phyloP scores from a whole-genome alignment of 2,113 vertebrate species.

The Castor canadensis region DNA sequence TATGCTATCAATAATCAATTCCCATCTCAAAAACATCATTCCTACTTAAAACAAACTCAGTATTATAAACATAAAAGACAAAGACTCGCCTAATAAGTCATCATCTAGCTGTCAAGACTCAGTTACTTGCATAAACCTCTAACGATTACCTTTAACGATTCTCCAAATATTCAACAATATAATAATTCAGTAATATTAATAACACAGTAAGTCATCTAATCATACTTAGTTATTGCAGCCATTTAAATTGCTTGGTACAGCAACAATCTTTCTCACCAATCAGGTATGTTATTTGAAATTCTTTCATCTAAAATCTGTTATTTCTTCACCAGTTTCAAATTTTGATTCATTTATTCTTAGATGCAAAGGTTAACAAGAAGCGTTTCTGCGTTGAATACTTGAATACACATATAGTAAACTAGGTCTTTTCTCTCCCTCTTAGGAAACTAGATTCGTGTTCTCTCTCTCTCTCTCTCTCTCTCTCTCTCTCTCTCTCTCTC shows the following conservation, averaged over 20 bases:
- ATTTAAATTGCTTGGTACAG: conserved; percentile 55
- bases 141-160: conserved; percentile 56
- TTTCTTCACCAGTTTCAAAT: conserved; percentile 52
- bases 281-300: conserved; percentile 43
- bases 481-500: neutral
- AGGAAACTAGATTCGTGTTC: conserved; percentile 19
- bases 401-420: conserved; percentile 24
- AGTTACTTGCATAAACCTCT: conserved; percentile 35
- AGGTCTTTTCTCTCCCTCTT: neutral
- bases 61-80: conserved; percentile 18
- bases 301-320: conserved; percentile 33
- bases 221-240: conserved; percentile 6
- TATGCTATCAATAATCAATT: conserved; percentile 38
- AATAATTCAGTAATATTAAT: neutral
- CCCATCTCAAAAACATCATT: conserved; percentile 35
- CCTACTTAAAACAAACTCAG: conserved; percentile 36
- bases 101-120: conserved; percentile 22
- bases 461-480: neutral
- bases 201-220: conserved; percentile 47
- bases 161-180: conserved; percentile 10
- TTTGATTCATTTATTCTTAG: conserved; percentile 46
- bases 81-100: too few species aligned
- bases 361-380: conserved; percentile 51
- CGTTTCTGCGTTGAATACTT: conserved; percentile 36
- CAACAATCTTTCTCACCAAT: conserved; percentile 29